Conservation (phyloP, 2,888 invertebrate genomes). For the Aplocera efformata region DNA sequence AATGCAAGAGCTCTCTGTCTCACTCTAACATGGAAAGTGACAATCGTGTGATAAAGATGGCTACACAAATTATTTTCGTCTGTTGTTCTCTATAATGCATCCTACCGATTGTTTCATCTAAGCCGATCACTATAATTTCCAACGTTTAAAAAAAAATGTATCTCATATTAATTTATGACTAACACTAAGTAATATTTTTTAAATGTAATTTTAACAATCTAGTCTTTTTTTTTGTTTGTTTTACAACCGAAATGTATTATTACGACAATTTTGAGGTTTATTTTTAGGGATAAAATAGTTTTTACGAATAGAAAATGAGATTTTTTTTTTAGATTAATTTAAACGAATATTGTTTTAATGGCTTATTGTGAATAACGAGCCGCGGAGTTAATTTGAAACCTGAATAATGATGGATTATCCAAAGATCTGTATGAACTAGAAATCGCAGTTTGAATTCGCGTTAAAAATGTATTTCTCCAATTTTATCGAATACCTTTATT, state of each 20-base stretch:
- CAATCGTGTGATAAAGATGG: too few relatives aligned
- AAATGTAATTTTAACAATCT: constrained; percentile 65
- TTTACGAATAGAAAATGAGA: constrained; percentile 32
- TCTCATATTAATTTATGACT: constrained; percentile 38
- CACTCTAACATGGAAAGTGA: too few relatives aligned
- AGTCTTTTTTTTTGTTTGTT: constrained; percentile 65
- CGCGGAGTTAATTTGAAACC: constrained; percentile 14
- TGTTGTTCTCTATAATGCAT: too few relatives aligned
- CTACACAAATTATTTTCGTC: too few relatives aligned
- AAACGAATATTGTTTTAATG: constrained; percentile 15
- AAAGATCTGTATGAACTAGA: constrained; percentile 26
- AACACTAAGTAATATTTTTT: constrained; percentile 42
- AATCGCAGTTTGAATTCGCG: constrained; percentile 24
- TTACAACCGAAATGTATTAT: constrained; percentile 62
- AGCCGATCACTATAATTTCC: constrained; percentile 20
- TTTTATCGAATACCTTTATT: constrained; percentile 21
- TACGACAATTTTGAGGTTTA: constrained; percentile 42
- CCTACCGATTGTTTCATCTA: not conserved
- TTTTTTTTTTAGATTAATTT: constrained; percentile 27
- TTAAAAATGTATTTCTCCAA: constrained; percentile 35
- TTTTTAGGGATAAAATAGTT: constrained; percentile 27
- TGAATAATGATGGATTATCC: constrained; percentile 25
- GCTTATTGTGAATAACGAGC: constrained; percentile 13
- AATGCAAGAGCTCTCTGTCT: too few relatives aligned
- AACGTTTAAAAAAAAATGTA: constrained; percentile 27